Percentiles rank a stretch among this genome's conserved stretches.
phyloP scores from a whole-genome alignment of 2,888 invertebrate species.

The Phalera bucephala region DNA sequence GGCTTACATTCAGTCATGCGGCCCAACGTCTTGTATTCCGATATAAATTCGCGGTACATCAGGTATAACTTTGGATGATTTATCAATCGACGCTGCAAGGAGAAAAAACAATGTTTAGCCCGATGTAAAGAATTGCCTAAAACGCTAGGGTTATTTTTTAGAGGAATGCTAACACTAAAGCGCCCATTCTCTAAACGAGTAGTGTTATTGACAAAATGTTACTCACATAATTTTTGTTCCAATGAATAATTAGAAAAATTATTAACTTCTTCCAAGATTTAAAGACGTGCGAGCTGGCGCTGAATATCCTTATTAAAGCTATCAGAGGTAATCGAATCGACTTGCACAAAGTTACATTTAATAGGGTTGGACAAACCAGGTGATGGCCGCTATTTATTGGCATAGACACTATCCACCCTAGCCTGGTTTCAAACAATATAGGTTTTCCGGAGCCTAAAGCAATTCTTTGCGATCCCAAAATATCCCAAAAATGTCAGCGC shows the following conservation, averaged over 20 bases:
- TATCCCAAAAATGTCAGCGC: constrained; percentile 21
- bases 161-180: constrained; percentile 14
- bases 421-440: constrained; percentile 1
- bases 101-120: constrained; percentile 7
- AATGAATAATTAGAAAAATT: constrained; percentile 9
- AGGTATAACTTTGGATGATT: neutral
- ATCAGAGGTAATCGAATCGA: neutral
- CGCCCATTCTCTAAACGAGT: constrained; percentile 14
- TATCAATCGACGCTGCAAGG: constrained; percentile 6
- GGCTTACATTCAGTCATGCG: constrained; percentile 5
- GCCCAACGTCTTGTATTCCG: neutral
- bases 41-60: constrained; percentile 3
- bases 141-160: neutral
- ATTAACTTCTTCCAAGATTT: constrained; percentile 16
- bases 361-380: neutral
- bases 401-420: too few relatives aligned
- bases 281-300: constrained; percentile 11
- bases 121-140: constrained; percentile 17
- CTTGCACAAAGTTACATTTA: neutral
- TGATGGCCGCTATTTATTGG: too few relatives aligned
- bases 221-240: constrained; percentile 15
- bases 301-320: constrained; percentile 2
- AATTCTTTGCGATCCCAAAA: constrained; percentile 17
- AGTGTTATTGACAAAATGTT: constrained; percentile 17
- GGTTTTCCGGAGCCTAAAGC: constrained; percentile 14